phyloP scores from a whole-genome alignment of 2,888 invertebrate genomes.

The Cyaniris semiargus region DNA sequence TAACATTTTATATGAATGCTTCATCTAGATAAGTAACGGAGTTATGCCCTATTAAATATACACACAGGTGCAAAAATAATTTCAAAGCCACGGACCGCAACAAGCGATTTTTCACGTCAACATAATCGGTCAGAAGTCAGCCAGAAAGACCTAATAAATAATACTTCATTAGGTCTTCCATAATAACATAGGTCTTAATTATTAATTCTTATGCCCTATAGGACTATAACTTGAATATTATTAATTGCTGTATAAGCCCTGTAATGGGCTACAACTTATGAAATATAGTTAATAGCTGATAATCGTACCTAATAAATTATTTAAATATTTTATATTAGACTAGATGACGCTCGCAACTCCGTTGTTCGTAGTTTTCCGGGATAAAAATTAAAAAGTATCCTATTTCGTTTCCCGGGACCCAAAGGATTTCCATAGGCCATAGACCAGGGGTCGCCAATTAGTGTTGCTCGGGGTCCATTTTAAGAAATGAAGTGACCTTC shows the following conservation, averaged over 20 bases:
- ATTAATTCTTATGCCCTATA: neutral
- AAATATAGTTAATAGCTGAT: no score
- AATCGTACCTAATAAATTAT: no score
- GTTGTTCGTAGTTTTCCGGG: no score
- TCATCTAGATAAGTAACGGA: neutral
- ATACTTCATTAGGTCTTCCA: slow-evolving; percentile 5
- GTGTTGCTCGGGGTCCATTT: no score
- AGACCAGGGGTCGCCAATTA: no score
- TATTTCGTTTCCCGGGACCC: no score
- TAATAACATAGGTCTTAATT: slow-evolving; percentile 23
- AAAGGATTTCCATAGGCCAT: no score
- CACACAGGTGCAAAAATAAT: neutral
- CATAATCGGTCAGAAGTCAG: slow-evolving; percentile 27
- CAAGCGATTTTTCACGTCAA: neutral
- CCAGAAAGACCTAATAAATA: slow-evolving; percentile 18
- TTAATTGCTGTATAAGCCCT: neutral
- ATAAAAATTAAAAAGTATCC: no score
- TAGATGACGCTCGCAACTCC: no score
- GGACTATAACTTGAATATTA: neutral
- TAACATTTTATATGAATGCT: neutral
- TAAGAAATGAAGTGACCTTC: no score
- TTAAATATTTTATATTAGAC: no score
- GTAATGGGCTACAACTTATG: no score
- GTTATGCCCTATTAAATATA: neutral
- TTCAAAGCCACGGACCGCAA: neutral